Percentiles rank a stretch among this genome's conserved stretches.
These are phyloP conservation scores for Dendrolimus punctatus DNA, from an alignment of 1,140 invertebrate genomes.

Conservation along the genomic window DNA sequence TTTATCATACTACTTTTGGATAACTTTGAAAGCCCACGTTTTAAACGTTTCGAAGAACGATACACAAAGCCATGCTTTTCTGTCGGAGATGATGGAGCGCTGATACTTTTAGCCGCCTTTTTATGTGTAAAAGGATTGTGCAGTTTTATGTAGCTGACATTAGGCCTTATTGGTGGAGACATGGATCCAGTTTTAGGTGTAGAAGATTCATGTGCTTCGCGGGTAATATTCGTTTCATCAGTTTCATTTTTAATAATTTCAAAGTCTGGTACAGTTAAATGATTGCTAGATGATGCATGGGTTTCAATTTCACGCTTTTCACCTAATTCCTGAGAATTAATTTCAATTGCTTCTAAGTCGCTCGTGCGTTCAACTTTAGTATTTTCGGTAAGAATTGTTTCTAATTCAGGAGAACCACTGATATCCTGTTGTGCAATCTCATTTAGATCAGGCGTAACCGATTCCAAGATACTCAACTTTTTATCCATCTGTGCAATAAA, in stretches of 20 bases:
- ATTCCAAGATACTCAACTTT: slow-evolving; percentile 45
- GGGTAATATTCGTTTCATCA: slow-evolving; percentile 4
- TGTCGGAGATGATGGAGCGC: slow-evolving; percentile 54
- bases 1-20: slow-evolving; percentile 63
- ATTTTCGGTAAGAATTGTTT: background rate
- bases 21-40: slow-evolving; percentile 51
- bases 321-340: too few species aligned
- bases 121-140: slow-evolving; percentile 56
- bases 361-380: too few species aligned
- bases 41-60: slow-evolving; percentile 56
- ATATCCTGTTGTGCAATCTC: slow-evolving; percentile 14
- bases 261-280: slow-evolving; percentile 5
- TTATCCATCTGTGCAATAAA: slow-evolving; percentile 58
- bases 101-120: slow-evolving; percentile 50
- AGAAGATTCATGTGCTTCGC: slow-evolving; percentile 6
- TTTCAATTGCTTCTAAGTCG: too few species aligned
- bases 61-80: slow-evolving; percentile 57
- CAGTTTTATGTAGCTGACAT: slow-evolving; percentile 45
- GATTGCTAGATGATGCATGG: too few species aligned
- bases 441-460: slow-evolving; percentile 16
- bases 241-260: slow-evolving; percentile 8
- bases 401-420: slow-evolving; percentile 9
- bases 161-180: slow-evolving; percentile 42
- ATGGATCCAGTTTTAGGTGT: slow-evolving; percentile 21
- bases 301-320: too few species aligned